A percentile compares a stretch with the other conserved stretches of the same genome.
phyloP scores from a whole-genome alignment of 1,140 invertebrate species.

The Schlechtendalia chinensis region DNA sequence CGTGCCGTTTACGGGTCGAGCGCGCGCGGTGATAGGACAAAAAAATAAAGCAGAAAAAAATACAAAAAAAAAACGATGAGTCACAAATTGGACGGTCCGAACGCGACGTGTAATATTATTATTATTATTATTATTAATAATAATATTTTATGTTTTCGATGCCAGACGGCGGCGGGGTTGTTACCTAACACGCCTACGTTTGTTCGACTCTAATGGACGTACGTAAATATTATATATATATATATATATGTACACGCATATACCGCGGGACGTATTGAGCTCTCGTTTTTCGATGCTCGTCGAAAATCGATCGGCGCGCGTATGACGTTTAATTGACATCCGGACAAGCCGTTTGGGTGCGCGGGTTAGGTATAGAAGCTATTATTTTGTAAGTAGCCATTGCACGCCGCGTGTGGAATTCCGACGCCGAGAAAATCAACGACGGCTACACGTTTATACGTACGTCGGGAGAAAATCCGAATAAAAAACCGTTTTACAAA shows the following conservation, averaged over 20 bases:
- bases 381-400: conserved; percentile 11
- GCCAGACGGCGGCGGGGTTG: neutral
- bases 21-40: neutral
- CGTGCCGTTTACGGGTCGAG: conserved; percentile 37
- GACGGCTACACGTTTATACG: neutral
- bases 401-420: neutral
- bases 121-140: conserved; percentile 11
- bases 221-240: no score
- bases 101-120: conserved; percentile 6
- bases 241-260: no score
- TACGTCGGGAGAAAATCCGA: neutral
- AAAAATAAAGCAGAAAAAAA: conserved; percentile 8
- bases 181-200: neutral
- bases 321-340: conserved; percentile 25
- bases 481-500: no score
- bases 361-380: neutral
- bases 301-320: neutral
- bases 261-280: neutral
- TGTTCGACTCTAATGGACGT: conserved; percentile 5
- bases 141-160: conserved; percentile 8
- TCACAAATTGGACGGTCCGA: conserved; percentile 40
- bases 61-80: conserved; percentile 29
- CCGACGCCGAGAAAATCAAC: conserved; percentile 20
- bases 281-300: conserved; percentile 1
- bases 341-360: conserved; percentile 20